Base-by-base conservation (phyloP, 2,888 invertebrate genomes). In the Torymus texanus region DNA sequence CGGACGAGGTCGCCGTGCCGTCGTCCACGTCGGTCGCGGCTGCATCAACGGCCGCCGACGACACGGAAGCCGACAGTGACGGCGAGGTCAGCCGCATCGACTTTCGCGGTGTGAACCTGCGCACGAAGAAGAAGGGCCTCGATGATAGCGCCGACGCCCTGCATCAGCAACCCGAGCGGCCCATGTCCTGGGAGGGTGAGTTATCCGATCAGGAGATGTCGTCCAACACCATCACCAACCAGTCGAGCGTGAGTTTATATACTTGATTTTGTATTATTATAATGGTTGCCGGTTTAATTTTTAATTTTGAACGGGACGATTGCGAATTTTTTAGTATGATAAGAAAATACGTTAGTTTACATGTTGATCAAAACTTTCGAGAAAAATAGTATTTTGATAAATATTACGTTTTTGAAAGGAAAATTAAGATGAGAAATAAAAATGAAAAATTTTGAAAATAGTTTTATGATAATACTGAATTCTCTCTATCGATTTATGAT, bases 171-270 rank as follows among this genome's bases (percentile, higher is more conserved):
- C 91, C 91, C n/a, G 92, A 92, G 83, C 91, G 97, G 72, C 97
- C 97, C 67, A 97, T 97, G 97, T 97, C 97, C 10, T 97, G 97
- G 97, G 97, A 97, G 90, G 97, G 97, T 11, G 97, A 97, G 89
- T 92, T 97, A 13, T 97, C 97, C 1, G 97, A 97, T 88, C 94
- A 95, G n/a, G 96, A 96, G 88, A 91, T 91, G 90, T 91, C 91
- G 84, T 90, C 90, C 82, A 90, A 90, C 79, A 90, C 90, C 18
- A 87, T 90, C 67, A 90, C 89, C 2, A 89, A 89, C 84, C 90
- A 90, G 85, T 41, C 41, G 41, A 41, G 41, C 41, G 41, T 41
- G 5, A 41, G 41, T 41, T 1, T 41, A 2, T 21, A 21, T 41
- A 41, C 41, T 29, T 29, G 3, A 1, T 41, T 41, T 41, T 41